phyloP scores from a whole-genome alignment of 2,888 invertebrate genomes.

The Dorcus hopei region DNA sequence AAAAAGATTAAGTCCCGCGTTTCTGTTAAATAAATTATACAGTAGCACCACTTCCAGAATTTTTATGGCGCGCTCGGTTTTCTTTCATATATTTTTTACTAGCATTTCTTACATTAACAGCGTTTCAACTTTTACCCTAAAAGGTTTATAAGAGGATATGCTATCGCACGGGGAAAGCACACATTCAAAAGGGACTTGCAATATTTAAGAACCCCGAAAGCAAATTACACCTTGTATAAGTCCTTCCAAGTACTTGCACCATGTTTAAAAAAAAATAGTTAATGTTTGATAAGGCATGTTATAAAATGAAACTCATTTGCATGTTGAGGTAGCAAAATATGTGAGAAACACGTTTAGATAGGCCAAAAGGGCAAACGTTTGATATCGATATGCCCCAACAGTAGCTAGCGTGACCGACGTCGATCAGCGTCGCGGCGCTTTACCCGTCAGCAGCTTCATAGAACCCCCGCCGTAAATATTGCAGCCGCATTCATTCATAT shows the following conservation, averaged over 20 bases:
- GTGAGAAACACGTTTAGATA: neutral
- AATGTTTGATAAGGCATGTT: no score
- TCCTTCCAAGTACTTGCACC: no score
- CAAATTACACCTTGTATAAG: no score
- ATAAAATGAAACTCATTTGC: neutral
- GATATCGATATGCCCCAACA: neutral
- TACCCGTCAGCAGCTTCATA: constrained; percentile 14
- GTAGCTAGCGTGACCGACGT: constrained; percentile 7
- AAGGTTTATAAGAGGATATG: no score
- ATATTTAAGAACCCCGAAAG: no score
- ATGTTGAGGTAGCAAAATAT: neutral
- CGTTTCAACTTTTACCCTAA: no score
- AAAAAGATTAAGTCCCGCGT: neutral
- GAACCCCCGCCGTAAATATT: neutral
- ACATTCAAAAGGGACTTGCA: no score
- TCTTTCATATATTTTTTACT: neutral
- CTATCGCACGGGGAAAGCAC: no score
- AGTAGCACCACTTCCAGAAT: neutral
- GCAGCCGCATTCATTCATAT: no score
- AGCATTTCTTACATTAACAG: no score
- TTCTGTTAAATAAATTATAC: neutral
- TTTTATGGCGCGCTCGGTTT: neutral
- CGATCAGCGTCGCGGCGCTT: constrained; percentile 3
- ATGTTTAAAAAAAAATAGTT: no score
- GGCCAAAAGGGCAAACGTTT: constrained; percentile 3